Evolutionary conservation across 2,797 vertebrate species (phyloP).

Genomic region (Chaenodraco wilsoni): DNA sequence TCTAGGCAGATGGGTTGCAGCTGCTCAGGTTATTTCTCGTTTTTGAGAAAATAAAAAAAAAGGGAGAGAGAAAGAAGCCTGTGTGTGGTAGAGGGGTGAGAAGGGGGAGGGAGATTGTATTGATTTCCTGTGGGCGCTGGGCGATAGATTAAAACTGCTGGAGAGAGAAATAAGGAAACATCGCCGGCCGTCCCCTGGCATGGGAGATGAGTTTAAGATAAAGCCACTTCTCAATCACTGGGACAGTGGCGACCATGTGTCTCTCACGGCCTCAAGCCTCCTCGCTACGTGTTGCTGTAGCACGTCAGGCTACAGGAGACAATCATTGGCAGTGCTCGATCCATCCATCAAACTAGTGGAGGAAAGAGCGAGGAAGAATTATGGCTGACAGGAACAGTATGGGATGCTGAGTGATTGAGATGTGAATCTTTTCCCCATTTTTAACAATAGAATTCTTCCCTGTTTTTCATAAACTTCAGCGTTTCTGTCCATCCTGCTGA

Average conservation of each 20-base stretch:
- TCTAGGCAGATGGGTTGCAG: constrained; percentile 68
- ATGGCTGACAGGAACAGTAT: constrained; percentile 36
- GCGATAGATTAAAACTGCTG: constrained; percentile 65
- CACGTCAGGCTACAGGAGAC: constrained; percentile 46
- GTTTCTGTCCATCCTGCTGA: constrained; percentile 29
- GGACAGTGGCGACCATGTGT: constrained; percentile 31
- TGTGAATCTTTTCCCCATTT: neutral
- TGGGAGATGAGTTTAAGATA: constrained; percentile 75
- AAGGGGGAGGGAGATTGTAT: constrained; percentile 51
- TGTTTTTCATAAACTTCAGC: constrained; percentile 3
- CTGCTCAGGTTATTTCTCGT: constrained; percentile 66
- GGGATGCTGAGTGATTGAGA: constrained; percentile 40
- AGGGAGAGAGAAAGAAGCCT: constrained; percentile 27
- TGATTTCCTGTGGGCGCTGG: constrained; percentile 61
- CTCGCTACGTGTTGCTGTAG: constrained; percentile 14
- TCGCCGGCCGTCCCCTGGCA: constrained; percentile 1
- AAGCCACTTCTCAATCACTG: constrained; percentile 62
- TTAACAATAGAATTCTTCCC: constrained; percentile 10
- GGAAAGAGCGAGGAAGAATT: constrained; percentile 5
- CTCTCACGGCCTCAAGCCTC: constrained; percentile 25
- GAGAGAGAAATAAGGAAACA: constrained; percentile 60
- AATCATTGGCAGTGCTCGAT: constrained; percentile 49
- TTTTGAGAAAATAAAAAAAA: constrained; percentile 19
- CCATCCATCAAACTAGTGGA: constrained; percentile 52
- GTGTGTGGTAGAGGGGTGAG: constrained; percentile 42